Evolutionary conservation across 2,797 vertebrate genomes (phyloP), one percentile per base, ranked within the genome.

Genomic region (Pelodytes ibericus): DNA sequence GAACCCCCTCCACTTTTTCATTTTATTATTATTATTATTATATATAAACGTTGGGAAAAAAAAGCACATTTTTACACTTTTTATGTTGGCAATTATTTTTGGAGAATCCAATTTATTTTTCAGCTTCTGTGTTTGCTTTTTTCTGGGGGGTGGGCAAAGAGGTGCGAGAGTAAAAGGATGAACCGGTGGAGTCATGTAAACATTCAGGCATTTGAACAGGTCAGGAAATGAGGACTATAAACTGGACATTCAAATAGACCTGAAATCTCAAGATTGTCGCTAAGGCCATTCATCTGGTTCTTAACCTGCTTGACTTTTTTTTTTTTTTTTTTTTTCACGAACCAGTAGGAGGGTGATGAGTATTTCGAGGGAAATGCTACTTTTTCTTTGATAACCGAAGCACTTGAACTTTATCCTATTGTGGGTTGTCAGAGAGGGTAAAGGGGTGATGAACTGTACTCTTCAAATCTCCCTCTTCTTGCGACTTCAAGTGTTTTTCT

Each of bases 381-480:
- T n/a, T 66, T 72, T 72, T 72, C 22, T 53, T 75, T 68, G 26
- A 67, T 58, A 68, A 73, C 70, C 30, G 53, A 79, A 79, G 76
- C 71, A 79, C 76, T 79, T 79, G 76, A 64, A 79, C 76, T 62
- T 44, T 67, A 75, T 53, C 64, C 33, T 26, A 20, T 25, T 68
- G 27, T 36, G 44, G 18, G 39, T 24, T 29, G 31, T 69, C 27
- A 56, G 66, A 36, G 47, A 15, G 62, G 31, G 41, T 44, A 72
- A 56, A 51, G 70, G 75, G 62, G 41, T 62, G 64, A 56, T 22
- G 36, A 72, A 68, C 44, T 56, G 24, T 61, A 59, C 30, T 69
- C 29, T 31, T 53, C 3, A 27, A 10, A 27, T 25, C 41, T 47
- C 57, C 29, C 60, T 75, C 27, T 18, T 20, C 29, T 33, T 69